Percentiles rank a stretch among this genome's conserved stretches.
These are phyloP conservation scores for Seriola aureovittata DNA, from an alignment of 2,113 vertebrate species.

Conservation along the genomic window DNA sequence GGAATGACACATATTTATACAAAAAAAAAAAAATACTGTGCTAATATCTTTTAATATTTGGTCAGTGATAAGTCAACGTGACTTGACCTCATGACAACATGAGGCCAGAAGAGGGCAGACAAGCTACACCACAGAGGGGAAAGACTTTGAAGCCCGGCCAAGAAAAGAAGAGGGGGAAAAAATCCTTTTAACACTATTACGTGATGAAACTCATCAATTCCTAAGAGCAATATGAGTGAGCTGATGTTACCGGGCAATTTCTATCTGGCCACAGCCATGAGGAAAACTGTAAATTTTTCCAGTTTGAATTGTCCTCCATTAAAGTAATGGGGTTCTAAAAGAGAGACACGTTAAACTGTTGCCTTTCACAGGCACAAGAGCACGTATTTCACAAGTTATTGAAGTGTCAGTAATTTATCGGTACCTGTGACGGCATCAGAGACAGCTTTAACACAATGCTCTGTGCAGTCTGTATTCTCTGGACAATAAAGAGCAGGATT, in stretches of 20 bases:
- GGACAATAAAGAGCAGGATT: conserved; percentile 66
- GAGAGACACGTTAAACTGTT: conserved; percentile 73
- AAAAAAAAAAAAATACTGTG: background rate
- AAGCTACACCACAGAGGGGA: conserved; percentile 63
- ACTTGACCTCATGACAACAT: conserved; percentile 46
- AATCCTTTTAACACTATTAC: conserved; percentile 77
- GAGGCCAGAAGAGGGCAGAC: conserved; percentile 81
- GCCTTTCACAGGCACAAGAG: conserved; percentile 65
- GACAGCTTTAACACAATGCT: conserved; percentile 56
- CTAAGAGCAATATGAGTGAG: conserved; percentile 63
- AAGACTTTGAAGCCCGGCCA: conserved; percentile 54
- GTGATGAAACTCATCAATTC: conserved; percentile 73
- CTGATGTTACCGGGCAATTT: conserved; percentile 70
- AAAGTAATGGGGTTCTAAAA: conserved; percentile 79
- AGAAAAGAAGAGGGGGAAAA: conserved; percentile 20
- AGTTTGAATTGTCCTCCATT: conserved; percentile 78
- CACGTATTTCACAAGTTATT: conserved; percentile 73
- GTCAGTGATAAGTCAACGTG: background rate
- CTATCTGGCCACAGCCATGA: conserved; percentile 53
- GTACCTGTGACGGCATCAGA: conserved; percentile 62
- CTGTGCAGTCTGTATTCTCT: conserved; percentile 45
- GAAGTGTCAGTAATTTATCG: conserved; percentile 78
- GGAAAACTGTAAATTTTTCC: conserved; percentile 72
- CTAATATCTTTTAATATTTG: background rate
- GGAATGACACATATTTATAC: background rate